phyloP scores from a whole-genome alignment of 2,113 vertebrate genomes.

The Cisticola juncidis region DNA sequence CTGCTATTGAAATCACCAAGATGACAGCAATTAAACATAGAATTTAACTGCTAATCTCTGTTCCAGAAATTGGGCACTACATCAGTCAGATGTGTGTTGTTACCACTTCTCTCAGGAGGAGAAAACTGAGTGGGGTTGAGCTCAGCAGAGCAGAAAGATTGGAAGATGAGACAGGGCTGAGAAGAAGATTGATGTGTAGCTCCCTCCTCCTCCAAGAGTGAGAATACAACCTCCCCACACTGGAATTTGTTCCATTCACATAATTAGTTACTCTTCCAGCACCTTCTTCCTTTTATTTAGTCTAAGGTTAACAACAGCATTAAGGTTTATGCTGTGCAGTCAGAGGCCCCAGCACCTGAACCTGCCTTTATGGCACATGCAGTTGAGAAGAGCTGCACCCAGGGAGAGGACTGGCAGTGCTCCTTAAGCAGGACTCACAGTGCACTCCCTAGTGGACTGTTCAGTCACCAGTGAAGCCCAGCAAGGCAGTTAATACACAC shows the following conservation, averaged over 20 bases:
- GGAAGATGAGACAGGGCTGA: background rate
- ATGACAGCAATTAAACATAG: background rate
- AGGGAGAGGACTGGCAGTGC: background rate
- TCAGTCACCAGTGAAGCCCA: background rate
- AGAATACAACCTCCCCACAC: background rate
- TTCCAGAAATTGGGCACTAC: background rate
- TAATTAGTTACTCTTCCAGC: background rate
- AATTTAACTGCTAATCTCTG: slow-evolving; percentile 28
- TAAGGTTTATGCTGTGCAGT: background rate
- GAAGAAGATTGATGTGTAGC: background rate
- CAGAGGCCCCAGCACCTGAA: background rate
- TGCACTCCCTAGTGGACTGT: background rate
- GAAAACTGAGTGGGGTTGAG: background rate
- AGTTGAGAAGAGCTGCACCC: background rate
- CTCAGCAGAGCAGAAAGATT: background rate
- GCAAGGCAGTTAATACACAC: background rate
- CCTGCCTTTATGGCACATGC: background rate
- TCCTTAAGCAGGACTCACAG: background rate
- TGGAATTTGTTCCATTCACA: background rate
- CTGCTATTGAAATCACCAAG: background rate
- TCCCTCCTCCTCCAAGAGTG: background rate
- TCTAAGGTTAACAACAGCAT: background rate
- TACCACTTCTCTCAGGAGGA: background rate
- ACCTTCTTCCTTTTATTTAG: background rate
- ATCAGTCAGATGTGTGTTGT: background rate